These are phyloP conservation scores for Drosophila mayri DNA, from an alignment of 1,140 invertebrate genomes.

Conservation along the genomic window DNA sequence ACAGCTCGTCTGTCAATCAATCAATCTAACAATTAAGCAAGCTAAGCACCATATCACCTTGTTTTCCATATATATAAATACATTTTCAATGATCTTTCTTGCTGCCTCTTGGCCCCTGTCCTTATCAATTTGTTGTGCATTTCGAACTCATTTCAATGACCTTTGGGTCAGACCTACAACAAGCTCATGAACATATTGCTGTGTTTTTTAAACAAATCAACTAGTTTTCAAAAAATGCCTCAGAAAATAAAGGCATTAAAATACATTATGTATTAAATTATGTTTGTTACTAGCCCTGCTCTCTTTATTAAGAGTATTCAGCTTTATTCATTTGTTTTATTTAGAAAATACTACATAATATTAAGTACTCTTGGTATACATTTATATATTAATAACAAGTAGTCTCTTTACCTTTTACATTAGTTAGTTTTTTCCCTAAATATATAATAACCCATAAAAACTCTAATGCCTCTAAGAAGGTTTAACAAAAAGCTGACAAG, in stretches of 20 bases:
- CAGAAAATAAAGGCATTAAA: neutral
- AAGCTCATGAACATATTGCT: neutral
- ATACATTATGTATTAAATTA: neutral
- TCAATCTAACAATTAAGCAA: constrained; percentile 34
- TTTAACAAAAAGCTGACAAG: too few relatives aligned
- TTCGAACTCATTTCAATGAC: constrained; percentile 6
- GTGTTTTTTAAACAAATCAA: neutral
- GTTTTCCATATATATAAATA: constrained; percentile 3
- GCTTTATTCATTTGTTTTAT: neutral
- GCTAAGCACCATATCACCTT: constrained; percentile 6
- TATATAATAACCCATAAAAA: neutral
- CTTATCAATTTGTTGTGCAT: constrained; percentile 11
- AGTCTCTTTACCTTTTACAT: neutral
- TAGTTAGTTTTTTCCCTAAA: neutral
- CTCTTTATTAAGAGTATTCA: neutral
- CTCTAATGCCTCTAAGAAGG: neutral
- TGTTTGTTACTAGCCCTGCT: neutral
- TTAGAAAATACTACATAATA: neutral
- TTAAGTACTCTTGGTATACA: neutral
- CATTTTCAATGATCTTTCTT: neutral
- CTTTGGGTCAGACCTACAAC: neutral
- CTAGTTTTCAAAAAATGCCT: too few relatives aligned
- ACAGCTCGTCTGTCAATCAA: constrained; percentile 29
- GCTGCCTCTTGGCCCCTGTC: neutral
- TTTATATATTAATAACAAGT: neutral